Conservation (phyloP, 1,140 invertebrate genomes). For the Drosophila trapezifrons region DNA sequence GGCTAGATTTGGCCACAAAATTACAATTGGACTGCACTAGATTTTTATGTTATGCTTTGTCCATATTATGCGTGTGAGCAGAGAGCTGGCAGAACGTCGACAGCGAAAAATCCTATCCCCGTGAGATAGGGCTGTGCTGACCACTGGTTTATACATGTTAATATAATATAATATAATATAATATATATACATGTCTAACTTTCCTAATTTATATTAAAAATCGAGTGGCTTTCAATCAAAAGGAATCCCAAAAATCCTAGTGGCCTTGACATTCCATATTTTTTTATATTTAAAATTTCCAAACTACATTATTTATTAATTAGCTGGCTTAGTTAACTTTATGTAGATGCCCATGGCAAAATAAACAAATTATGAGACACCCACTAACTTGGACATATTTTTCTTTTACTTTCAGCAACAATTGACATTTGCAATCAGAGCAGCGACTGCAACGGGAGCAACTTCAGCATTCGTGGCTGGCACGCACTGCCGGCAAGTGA, state of each 20-base stretch:
- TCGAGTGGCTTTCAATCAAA: neutral
- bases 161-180: no score
- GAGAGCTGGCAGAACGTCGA: no score
- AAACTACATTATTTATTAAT: conserved; percentile 15
- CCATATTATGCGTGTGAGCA: no score
- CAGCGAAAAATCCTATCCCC: no score
- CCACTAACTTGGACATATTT: conserved; percentile 6
- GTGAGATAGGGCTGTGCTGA: no score
- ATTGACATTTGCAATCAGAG: conserved; percentile 71
- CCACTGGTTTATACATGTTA: no score
- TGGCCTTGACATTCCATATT: neutral
- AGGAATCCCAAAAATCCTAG: neutral
- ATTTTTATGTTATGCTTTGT: no score
- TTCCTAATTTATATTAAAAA: no score
- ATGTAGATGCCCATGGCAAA: neutral
- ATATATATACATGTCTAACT: no score
- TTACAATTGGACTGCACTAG: no score
- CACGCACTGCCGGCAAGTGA: conserved; percentile 72
- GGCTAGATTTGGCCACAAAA: no score
- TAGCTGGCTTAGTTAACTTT: neutral
- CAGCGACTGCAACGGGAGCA: conserved; percentile 14
- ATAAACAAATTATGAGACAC: conserved; percentile 18
- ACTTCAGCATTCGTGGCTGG: conserved; percentile 24
- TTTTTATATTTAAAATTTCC: neutral
- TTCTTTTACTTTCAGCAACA: conserved; percentile 7